Evolutionary conservation across 1,140 invertebrate genomes (phyloP), one percentile per base, ranked within the genome.

Genomic region (Drosophila gunungcola): DNA sequence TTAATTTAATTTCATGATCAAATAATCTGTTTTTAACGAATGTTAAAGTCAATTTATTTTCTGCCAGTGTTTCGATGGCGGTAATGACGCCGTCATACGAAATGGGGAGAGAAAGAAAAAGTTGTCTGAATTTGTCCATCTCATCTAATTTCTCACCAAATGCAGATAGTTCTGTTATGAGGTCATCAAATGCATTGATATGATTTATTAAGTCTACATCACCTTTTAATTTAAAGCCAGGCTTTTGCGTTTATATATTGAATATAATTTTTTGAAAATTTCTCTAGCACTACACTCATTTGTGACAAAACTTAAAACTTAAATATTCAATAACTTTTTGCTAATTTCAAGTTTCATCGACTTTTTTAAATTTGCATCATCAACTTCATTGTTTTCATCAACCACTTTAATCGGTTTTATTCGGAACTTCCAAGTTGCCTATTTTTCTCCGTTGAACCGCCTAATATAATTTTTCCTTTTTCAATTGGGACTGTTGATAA

Each of bases 31-130:
- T n/a, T n/a, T n/a, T n/a, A n/a, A n/a, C n/a, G n/a, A n/a, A n/a
- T n/a, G n/a, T n/a, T 4, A 13, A 41, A 41, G 39, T 41, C 39
- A 41, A 76, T 36, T 85, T 86, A 51, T 91, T 81, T 62, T 90
- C 82, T 3, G 80, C 55, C 39, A 93, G 60, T 11, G 93, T 93
- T 84, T 93, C 91, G 9, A 93, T 82, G 25, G 92, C 91, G 38
- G 92, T 93, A n/a, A 92, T 74, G 16, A 93, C 73, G 6, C n/a
- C 73, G 63, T 92, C 90, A 64, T 91, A 36, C 34, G 34, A 36
- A 39, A 13, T 12, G 12, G 39, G 39, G n/a, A 41, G 39, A 41
- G 39, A 41, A n/a, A 41, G n/a, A 11, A 41, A 41, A 41, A 41
- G 38, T 4, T 41, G 38, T 11, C 38, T 41, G 38, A 41, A 11